Percentiles rank a stretch among this genome's conserved stretches.
Conservation (phyloP, 2,888 invertebrate genomes). For the Cosmorhoe ocellata region DNA sequence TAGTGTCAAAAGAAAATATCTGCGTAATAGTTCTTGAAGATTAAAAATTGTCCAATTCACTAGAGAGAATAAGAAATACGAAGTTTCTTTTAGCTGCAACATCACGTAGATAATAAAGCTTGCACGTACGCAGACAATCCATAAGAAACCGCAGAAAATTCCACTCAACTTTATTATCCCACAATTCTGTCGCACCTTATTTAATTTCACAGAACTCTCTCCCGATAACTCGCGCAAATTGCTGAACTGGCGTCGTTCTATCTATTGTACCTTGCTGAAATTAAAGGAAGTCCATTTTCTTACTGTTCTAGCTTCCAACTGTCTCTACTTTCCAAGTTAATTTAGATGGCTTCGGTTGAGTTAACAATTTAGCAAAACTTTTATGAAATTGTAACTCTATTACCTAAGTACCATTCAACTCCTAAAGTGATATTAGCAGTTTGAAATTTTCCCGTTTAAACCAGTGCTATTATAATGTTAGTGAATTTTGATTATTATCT, state of each 20-base stretch:
- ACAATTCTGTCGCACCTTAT: slow-evolving; percentile 47
- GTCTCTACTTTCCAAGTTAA: slow-evolving; percentile 47
- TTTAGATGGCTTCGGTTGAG: slow-evolving; percentile 46
- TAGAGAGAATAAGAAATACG: no score
- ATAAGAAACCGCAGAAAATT: slow-evolving; percentile 28
- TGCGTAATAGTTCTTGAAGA: no score
- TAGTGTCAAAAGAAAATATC: no score
- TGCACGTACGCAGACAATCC: slow-evolving; percentile 25
- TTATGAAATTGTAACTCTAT: slow-evolving; percentile 40
- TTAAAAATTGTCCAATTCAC: no score
- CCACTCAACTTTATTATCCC: slow-evolving; percentile 45
- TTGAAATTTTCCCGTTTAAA: slow-evolving; percentile 20
- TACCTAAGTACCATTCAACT: slow-evolving; percentile 28
- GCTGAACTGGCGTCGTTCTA: slow-evolving; percentile 51
- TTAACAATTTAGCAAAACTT: slow-evolving; percentile 40
- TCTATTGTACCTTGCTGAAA: slow-evolving; percentile 56
- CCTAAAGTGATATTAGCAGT: slow-evolving; percentile 31
- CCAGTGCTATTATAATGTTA: neutral
- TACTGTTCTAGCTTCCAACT: slow-evolving; percentile 45
- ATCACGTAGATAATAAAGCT: slow-evolving; percentile 24
- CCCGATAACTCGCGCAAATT: slow-evolving; percentile 59
- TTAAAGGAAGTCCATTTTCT: slow-evolving; percentile 64
- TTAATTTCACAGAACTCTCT: slow-evolving; percentile 56
- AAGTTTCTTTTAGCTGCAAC: slow-evolving; percentile 1
- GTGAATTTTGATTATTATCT: neutral